A percentile compares a stretch with the other conserved stretches of the same genome.
Conservation (phyloP, 1,140 invertebrate genomes). For the Druon quercuslanigerum region DNA sequence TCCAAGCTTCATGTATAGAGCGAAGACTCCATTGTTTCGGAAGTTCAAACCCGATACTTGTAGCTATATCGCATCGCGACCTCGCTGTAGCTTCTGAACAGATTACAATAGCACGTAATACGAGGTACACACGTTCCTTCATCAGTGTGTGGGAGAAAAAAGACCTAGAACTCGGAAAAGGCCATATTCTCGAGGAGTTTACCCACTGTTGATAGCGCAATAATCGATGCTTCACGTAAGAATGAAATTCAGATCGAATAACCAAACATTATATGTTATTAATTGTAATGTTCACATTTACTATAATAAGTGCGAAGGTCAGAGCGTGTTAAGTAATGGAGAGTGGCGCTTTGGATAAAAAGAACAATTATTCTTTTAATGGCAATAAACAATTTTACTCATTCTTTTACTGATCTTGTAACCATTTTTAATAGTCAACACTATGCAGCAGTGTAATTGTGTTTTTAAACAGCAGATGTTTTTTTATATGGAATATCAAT, state of each 20-base stretch:
- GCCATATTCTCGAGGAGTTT: slow-evolving; percentile 4
- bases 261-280: slow-evolving; percentile 4
- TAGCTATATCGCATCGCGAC: slow-evolving; percentile 22
- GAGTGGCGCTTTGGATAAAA: too few relatives aligned
- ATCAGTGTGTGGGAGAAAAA: slow-evolving; percentile 4
- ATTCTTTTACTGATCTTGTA: too few relatives aligned
- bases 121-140: slow-evolving; percentile 7
- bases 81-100: slow-evolving; percentile 5
- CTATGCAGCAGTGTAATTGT: too few relatives aligned
- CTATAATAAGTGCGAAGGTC: neutral
- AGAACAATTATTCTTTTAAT: too few relatives aligned
- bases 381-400: too few relatives aligned
- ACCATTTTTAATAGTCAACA: too few relatives aligned
- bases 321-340: neutral
- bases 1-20: neutral
- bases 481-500: neutral
- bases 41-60: slow-evolving; percentile 21
- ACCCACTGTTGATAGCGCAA: neutral
- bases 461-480: neutral
- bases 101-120: slow-evolving; percentile 21
- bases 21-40: slow-evolving; percentile 9
- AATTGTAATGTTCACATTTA: neutral
- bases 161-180: slow-evolving; percentile 14
- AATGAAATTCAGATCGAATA: neutral
- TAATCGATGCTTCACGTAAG: neutral